Evolutionary conservation across 2,797 vertebrate genomes (phyloP), one percentile per base, ranked within the genome.

Genomic region (Allobates femoralis): DNA sequence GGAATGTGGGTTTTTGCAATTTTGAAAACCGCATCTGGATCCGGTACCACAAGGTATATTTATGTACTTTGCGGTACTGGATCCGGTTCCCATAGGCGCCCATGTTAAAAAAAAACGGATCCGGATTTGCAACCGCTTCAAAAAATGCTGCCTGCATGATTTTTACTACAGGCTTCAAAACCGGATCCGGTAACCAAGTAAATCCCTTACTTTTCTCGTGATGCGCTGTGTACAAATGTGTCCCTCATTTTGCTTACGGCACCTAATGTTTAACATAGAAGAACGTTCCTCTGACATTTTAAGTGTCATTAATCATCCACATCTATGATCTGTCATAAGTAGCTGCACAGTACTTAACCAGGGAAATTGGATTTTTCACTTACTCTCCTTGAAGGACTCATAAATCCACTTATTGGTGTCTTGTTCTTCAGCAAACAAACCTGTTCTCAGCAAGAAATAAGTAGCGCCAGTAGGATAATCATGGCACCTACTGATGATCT

Each of bases 311-410:
- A 71, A 71, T 71, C 67, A 41, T 71, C 67, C 21, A 23, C 21
- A n/a, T 71, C 19, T 41, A 19, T 23, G 32, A 2, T 71, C 30
- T 71, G 67, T 71, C 67, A 23, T 71, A 71, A 41, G 67, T 71
- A 41, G 67, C 34, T 71, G 34, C 66, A 21, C 10, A 41, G 21
- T 37, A 71, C 67, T 60, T 60, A 62, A 79, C 41, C 7, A 32
- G 55, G 10, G 67, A 78, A 78, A 58, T 78, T 56, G 51, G 76
- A 23, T 78, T 34, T 58, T 28, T 21, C 51, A 53, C 32, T 56
- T 78, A 55, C 34, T 56, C 28, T 56, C 28, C 53, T 30, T 78
- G 55, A 53, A 78, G 19, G 58, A 71, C 32, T 71, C 32, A 71
- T 71, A 23, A 71, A 41, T 41, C 34, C 67, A 71, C 34, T 71